Conservation (phyloP, 2,797 vertebrate species). For the Tenualosa thibaudeaui region DNA sequence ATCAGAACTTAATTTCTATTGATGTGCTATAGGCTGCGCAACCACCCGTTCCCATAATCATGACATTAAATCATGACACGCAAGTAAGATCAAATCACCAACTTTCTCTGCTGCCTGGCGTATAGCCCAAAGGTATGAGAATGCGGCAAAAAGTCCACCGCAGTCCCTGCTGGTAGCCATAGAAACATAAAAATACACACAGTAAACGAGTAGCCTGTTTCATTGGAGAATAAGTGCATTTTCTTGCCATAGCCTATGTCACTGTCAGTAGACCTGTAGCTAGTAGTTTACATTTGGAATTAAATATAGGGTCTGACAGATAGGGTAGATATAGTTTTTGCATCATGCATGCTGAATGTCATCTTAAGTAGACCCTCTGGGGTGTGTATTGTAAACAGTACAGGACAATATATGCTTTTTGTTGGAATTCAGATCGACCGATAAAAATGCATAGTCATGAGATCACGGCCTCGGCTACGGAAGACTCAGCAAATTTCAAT, state of each 20-base stretch:
- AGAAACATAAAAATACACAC: background rate
- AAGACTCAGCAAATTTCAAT: background rate
- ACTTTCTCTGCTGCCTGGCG: background rate
- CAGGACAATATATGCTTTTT: background rate
- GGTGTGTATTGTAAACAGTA: too few relatives aligned
- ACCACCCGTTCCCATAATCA: background rate
- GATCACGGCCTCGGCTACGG: background rate
- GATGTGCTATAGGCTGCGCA: background rate
- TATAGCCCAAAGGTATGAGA: background rate
- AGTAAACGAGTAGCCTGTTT: background rate
- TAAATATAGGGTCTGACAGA: too few relatives aligned
- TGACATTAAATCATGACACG: background rate
- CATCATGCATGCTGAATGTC: background rate
- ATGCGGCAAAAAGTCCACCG: background rate
- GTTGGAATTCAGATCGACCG: background rate
- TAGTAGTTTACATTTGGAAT: too few relatives aligned
- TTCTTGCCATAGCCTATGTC: background rate
- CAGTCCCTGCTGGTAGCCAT: background rate
- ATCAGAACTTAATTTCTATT: too few relatives aligned
- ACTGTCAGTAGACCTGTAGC: background rate
- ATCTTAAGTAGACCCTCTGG: too few relatives aligned
- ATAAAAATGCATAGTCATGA: conserved; percentile 10
- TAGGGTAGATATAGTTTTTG: too few relatives aligned
- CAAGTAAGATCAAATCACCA: background rate
- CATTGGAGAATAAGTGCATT: background rate